Conservation (phyloP, 2,113 vertebrate genomes). For the Pseudois nayaur region DNA sequence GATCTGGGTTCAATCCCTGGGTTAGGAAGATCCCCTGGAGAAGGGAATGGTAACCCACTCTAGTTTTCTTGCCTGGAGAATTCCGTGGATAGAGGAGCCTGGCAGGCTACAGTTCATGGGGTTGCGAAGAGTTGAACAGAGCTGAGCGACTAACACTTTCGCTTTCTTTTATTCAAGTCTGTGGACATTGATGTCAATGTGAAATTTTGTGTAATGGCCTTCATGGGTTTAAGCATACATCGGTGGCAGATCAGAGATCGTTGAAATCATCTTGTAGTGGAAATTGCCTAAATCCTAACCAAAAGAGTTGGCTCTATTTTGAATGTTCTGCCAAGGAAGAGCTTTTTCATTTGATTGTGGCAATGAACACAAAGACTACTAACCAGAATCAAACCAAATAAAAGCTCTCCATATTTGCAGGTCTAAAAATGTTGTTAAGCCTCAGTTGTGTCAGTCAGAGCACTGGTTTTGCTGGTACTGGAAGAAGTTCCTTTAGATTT, state of each 20-base stretch:
- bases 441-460: neutral
- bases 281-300: neutral
- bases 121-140: neutral
- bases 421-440: neutral
- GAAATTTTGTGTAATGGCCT: constrained; percentile 19
- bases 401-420: neutral
- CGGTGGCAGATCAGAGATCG: neutral
- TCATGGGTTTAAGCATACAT: neutral
- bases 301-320: neutral
- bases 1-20: neutral
- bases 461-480: neutral
- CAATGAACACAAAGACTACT: neutral
- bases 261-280: neutral
- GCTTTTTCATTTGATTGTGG: neutral
- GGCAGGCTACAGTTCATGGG: neutral
- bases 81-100: neutral
- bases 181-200: neutral
- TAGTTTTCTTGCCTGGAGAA: neutral
- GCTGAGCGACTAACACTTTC: neutral
- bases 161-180: neutral
- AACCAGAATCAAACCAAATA: neutral
- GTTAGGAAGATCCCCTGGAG: neutral
- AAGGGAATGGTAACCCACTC: neutral
- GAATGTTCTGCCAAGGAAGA: neutral
- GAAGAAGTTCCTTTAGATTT: neutral